Evolutionary conservation across 2,797 vertebrate genomes (phyloP).

Genomic region (Arrhamphus sclerolepis): DNA sequence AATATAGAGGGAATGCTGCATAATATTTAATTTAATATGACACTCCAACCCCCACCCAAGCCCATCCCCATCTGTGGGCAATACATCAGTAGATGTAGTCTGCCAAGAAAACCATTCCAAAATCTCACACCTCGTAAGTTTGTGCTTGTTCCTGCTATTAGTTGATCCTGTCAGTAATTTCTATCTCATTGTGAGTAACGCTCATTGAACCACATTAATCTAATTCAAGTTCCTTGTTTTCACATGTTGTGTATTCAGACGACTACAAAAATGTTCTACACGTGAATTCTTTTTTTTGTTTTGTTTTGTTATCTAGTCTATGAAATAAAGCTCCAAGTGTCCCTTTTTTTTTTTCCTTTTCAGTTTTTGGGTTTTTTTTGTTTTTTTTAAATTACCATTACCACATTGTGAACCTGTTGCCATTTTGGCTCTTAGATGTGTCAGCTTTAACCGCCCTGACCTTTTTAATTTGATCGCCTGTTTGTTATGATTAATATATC

Average conservation of each 20-base stretch:
- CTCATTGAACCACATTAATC: background rate
- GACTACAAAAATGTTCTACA: too few relatives aligned
- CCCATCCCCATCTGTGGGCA: too few relatives aligned
- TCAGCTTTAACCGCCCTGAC: conserved; percentile 13
- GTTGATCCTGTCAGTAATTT: conserved; percentile 1
- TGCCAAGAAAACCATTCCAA: background rate
- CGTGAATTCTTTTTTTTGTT: too few relatives aligned
- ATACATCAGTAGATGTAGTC: background rate
- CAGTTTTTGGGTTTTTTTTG: too few relatives aligned
- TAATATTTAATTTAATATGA: too few relatives aligned
- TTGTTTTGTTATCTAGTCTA: background rate
- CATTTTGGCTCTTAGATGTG: background rate
- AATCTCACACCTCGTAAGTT: too few relatives aligned
- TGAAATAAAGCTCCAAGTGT: background rate
- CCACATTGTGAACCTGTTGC: background rate
- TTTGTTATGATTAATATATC: conserved; percentile 24
- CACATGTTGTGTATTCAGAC: background rate
- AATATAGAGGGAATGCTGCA: too few relatives aligned
- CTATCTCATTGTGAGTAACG: background rate
- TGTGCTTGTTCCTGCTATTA: background rate
- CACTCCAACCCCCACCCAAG: too few relatives aligned
- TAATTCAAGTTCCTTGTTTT: background rate
- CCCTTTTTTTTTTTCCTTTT: background rate
- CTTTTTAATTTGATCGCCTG: conserved; percentile 22
- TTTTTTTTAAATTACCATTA: background rate